These are phyloP conservation scores for Auanema sp. DNA, from an alignment of 2,888 invertebrate species.

Conservation along the genomic window DNA sequence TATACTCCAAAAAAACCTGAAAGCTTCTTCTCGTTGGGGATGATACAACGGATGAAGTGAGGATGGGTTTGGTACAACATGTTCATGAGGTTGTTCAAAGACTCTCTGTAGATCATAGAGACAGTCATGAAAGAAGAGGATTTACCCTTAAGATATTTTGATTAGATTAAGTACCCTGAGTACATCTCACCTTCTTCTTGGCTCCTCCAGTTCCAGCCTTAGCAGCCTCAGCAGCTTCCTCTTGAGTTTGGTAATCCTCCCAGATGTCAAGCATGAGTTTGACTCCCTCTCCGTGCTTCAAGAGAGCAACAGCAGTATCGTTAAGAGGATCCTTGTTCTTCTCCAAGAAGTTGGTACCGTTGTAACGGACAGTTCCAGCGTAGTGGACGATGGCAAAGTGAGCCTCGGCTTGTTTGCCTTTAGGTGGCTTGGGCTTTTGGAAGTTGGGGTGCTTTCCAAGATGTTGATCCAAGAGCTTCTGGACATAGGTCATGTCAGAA, in stretches of 20 bases:
- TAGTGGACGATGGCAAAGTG: constrained; percentile 99
- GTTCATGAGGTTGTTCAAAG: constrained; percentile 92
- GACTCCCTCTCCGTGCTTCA: constrained; percentile 70
- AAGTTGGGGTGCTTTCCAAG: constrained; percentile 90
- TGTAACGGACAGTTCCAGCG: constrained; percentile 83
- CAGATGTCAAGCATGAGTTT: constrained; percentile 76
- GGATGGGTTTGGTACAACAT: constrained; percentile 94
- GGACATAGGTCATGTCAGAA: constrained; percentile 95
- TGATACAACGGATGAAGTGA: constrained; percentile 99
- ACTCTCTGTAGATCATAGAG: constrained; percentile 89
- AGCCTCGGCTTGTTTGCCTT: constrained; percentile 78
- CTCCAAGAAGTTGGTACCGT: constrained; percentile 67
- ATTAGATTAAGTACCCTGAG: too few species aligned
- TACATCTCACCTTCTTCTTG: constrained; percentile 55
- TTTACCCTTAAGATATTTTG: constrained; percentile 34
- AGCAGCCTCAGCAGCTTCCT: constrained; percentile 61
- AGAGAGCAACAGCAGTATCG: constrained; percentile 66
- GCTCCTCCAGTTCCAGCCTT: constrained; percentile 53
- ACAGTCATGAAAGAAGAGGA: constrained; percentile 80
- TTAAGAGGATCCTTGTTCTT: constrained; percentile 70
- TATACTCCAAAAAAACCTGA: constrained; percentile 42
- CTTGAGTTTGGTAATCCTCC: constrained; percentile 62
- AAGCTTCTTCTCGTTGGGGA: constrained; percentile 79
- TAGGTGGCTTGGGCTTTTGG: constrained; percentile 81
- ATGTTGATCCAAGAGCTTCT: constrained; percentile 98